Conservation (phyloP, 2,113 vertebrate genomes). For the Mus spicilegus region DNA sequence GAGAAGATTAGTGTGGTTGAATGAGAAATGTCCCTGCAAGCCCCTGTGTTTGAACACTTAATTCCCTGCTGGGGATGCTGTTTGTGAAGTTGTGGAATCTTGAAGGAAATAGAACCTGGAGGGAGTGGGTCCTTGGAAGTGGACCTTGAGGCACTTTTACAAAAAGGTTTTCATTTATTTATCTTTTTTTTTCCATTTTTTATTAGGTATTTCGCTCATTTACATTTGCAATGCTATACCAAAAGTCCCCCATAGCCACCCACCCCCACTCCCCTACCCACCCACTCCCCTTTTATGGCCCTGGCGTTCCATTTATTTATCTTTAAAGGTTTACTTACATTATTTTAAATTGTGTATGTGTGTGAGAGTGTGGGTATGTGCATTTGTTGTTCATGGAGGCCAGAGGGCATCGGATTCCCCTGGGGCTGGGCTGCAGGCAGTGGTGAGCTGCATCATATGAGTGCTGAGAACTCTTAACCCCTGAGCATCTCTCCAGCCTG, state of each 20-base stretch:
- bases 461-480: too few relatives aligned
- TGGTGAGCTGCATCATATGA: neutral
- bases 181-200: too few relatives aligned
- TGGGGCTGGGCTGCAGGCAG: neutral
- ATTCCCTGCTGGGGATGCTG: too few relatives aligned
- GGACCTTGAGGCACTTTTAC: neutral
- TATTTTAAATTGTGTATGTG: neutral
- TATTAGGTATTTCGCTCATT: too few relatives aligned
- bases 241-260: too few relatives aligned
- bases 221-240: too few relatives aligned
- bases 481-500: neutral
- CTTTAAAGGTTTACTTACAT: neutral
- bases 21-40: neutral
- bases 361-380: neutral
- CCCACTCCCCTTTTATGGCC: too few relatives aligned
- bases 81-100: neutral
- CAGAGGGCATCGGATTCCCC: neutral
- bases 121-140: neutral
- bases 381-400: neutral
- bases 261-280: too few relatives aligned
- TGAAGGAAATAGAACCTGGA: neutral
- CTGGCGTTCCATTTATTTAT: neutral
- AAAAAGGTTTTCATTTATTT: neutral
- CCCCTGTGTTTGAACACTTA: neutral
- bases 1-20: neutral